Evolutionary conservation across 2,113 vertebrate genomes (phyloP), one percentile per base, ranked within the genome.

Genomic region (Cryptomyrus ogoouensis): DNA sequence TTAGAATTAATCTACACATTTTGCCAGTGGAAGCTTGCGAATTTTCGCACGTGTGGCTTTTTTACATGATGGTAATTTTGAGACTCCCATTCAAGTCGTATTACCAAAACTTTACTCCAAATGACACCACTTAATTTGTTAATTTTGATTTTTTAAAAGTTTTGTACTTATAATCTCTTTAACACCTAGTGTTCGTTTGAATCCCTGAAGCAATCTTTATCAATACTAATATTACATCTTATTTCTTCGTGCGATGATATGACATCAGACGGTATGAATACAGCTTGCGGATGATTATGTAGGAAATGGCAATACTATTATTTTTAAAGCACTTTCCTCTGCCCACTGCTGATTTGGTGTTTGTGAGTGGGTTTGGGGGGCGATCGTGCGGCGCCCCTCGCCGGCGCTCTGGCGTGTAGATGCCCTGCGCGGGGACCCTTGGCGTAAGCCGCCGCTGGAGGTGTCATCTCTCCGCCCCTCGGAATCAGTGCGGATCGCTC

Each of bases 401-500:
- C 44, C 83, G 31, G 74, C 27, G 21, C 44, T 24, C 19, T n/a
- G 39, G 83, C 44, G 19, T 46, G 83, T 21, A 84, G 83, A 84
- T 84, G 83, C 83, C 83, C 52, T 77, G 74, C 35, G 90, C 87
- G 35, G 21, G 50, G 39, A 24, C 39, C 53, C 42, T 42, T 24
- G 52, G 42, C 31, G 77, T 62, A 49, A 58, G 52, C 24, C 35
- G 49, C 21, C n/a, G 89, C 27, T 47, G 89, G 27, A 74, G 19
- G 42, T 47, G 86, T 80, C 66, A 24, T 89, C 87, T 91, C 91
- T 92, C 93, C 93, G 94, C 93, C 95, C 95, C 93, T 93, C 91
- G 24, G n/a, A 35, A 84, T 84, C 92, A 95, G 95, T 95, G 95
- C 95, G 94, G 94, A 94, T 94, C 93, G 92, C 92, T 92, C 93